Conservation (phyloP, 2,888 invertebrate species). For the Hyposoter dolosus region DNA sequence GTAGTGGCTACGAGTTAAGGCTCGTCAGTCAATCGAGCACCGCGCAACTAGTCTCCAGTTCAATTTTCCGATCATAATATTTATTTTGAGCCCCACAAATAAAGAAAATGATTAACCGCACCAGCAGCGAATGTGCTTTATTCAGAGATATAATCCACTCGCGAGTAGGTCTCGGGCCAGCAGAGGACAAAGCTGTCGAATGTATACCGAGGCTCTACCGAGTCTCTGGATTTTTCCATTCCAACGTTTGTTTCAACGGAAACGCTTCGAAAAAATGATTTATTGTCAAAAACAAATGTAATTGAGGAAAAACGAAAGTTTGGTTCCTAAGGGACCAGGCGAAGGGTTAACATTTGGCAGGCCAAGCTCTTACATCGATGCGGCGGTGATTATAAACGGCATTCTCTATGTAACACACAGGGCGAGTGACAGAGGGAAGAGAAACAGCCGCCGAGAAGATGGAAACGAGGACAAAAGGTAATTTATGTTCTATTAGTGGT, state of each 20-base stretch:
- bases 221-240: neutral
- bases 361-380: neutral
- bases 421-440: constrained; percentile 10
- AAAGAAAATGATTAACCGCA: too few relatives aligned
- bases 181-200: too few relatives aligned
- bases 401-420: constrained; percentile 22
- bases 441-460: constrained; percentile 41
- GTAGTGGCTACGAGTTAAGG: too few relatives aligned
- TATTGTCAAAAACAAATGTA: neutral
- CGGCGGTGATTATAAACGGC: neutral
- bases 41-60: too few relatives aligned
- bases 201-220: too few relatives aligned
- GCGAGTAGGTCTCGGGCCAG: too few relatives aligned
- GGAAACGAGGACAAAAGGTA: constrained; percentile 65
- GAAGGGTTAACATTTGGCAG: neutral
- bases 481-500: constrained; percentile 64
- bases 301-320: neutral
- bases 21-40: too few relatives aligned
- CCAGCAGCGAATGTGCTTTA: too few relatives aligned
- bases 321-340: neutral
- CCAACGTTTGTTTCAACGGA: neutral
- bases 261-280: neutral
- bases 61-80: too few relatives aligned
- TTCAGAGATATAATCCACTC: too few relatives aligned
- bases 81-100: too few relatives aligned